Base-by-base conservation (phyloP, 2,113 vertebrate species). In the Neogobius melanostomus region DNA sequence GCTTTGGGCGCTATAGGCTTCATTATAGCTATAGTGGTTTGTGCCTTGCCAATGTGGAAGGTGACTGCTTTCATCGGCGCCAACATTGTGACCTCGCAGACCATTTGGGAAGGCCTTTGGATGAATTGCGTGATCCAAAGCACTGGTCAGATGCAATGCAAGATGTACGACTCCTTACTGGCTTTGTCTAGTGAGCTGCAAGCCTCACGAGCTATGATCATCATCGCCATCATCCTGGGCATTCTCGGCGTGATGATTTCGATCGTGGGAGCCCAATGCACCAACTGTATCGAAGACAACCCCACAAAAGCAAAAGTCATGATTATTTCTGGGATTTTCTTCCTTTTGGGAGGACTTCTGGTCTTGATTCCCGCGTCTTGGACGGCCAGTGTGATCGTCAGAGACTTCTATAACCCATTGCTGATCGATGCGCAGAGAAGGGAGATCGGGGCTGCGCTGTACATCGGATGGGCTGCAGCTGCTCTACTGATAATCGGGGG, bases 141-240 rank as follows among this genome's bases (percentile, higher is more conserved):
- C 76, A 94, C 93, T 0, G 93, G 93, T 8, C 93, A 94, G 76
- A 94, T 94, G 93, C 93, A 94, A 70, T 94, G 93, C 62, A 94
- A 94, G 81, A 10, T 93, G 14, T 94, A 94, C 6, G 93, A 94
- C 82, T 94, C 93, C 0, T 6, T 94, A 84, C 83, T 94, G 74
- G 91, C 91, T 1, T 66, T 94, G 56, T 0, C 89, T 4, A 79
- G 8, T 12, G 92, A 94, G 44, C 78, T 94, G 16, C 93, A 94
- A 68, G 93, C 93, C 0, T 90, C 93, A 56, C 83, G 93, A 42
- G 93, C 93, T 5, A 91, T 94, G 89, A 85, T 16, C 5, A 66
- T 94, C 75, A 54, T 94, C 66, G 36, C 91, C 78, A 90, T 94
- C 69, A 85, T 94, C 44, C 84, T 94, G 0, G 91, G 86, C 0